phyloP scores from a whole-genome alignment of 2,797 vertebrate genomes.

The Chelon auratus region DNA sequence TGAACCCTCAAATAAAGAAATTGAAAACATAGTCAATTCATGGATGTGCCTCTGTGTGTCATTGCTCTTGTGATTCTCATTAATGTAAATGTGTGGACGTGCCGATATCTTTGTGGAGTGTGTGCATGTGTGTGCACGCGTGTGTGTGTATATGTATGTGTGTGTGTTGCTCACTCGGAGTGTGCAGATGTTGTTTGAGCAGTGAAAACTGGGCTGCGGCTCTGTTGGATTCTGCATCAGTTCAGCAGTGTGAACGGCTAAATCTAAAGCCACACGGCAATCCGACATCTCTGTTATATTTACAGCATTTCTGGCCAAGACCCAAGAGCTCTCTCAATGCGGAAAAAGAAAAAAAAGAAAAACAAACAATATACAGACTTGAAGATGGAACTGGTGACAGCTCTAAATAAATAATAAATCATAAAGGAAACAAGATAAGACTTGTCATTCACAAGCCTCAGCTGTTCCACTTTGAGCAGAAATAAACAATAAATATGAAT shows the following conservation, averaged over 20 bases:
- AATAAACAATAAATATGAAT: slow-evolving; percentile 78
- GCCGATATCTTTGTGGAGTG: slow-evolving; percentile 33
- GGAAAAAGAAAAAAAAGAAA: slow-evolving; percentile 19
- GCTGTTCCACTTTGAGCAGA: slow-evolving; percentile 52
- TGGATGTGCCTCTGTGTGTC: slow-evolving; percentile 66
- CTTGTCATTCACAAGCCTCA: slow-evolving; percentile 59
- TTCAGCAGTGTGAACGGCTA: slow-evolving; percentile 59
- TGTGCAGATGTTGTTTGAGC: slow-evolving; percentile 61
- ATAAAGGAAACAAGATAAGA: slow-evolving; percentile 57
- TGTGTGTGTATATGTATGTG: slow-evolving; percentile 30
- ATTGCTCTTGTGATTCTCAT: slow-evolving; percentile 52
- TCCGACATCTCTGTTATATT: slow-evolving; percentile 69
- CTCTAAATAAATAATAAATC: slow-evolving; percentile 71
- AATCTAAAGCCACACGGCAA: slow-evolving; percentile 62
- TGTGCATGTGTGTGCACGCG: slow-evolving; percentile 33
- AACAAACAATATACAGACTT: slow-evolving; percentile 76
- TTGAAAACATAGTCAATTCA: slow-evolving; percentile 82
- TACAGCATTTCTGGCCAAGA: slow-evolving; percentile 76
- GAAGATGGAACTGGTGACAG: slow-evolving; percentile 64
- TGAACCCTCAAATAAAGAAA: slow-evolving; percentile 82
- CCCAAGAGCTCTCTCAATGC: slow-evolving; percentile 63
- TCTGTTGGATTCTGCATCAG: slow-evolving; percentile 57
- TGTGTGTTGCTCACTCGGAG: slow-evolving; percentile 52
- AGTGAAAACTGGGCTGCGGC: slow-evolving; percentile 63
- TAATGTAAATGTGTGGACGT: slow-evolving; percentile 67